A percentile compares a stretch with the other conserved stretches of the same genome.
Conservation (phyloP, 1,140 invertebrate genomes). For the Rhynchophorus ferrugineus region DNA sequence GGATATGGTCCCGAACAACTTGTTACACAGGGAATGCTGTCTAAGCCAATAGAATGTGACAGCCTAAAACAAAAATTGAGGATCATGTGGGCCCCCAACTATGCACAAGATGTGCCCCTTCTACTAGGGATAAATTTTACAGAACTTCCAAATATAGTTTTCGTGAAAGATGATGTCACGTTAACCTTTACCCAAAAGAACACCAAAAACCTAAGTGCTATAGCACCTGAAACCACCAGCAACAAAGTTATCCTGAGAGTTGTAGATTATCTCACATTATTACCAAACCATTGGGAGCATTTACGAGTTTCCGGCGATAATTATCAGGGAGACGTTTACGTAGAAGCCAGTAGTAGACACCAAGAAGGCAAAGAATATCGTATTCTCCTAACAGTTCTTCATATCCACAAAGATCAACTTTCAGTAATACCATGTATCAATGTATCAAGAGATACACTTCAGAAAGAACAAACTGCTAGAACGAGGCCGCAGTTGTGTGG, state of each 20-base stretch:
- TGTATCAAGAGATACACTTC: constrained; percentile 7
- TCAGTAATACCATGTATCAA: constrained; percentile 5
- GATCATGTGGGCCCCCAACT: too few relatives aligned
- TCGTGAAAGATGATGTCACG: constrained; percentile 9
- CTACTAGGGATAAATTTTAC: constrained; percentile 10
- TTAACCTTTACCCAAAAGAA: constrained; percentile 1
- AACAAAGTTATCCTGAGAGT: neutral
- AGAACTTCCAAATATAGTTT: constrained; percentile 5
- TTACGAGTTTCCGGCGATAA: neutral
- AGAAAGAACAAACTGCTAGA: constrained; percentile 6
- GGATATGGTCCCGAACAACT: too few relatives aligned
- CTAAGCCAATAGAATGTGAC: too few relatives aligned
- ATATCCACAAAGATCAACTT: neutral
- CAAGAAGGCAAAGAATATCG: constrained; percentile 34
- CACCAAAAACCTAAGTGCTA: constrained; percentile 13
- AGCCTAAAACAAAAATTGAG: too few relatives aligned
- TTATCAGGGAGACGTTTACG: constrained; percentile 8
- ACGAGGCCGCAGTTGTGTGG: constrained; percentile 1
- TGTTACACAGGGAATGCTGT: too few relatives aligned
- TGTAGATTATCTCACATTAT: neutral
- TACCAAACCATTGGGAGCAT: constrained; percentile 9
- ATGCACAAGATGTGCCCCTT: constrained; percentile 3
- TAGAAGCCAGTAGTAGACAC: constrained; percentile 33
- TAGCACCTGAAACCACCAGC: neutral
- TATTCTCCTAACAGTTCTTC: constrained; percentile 29